Percentiles rank a stretch among this genome's conserved stretches.
phyloP scores from a whole-genome alignment of 1,140 invertebrate genomes.

The Drosophila persimilis region DNA sequence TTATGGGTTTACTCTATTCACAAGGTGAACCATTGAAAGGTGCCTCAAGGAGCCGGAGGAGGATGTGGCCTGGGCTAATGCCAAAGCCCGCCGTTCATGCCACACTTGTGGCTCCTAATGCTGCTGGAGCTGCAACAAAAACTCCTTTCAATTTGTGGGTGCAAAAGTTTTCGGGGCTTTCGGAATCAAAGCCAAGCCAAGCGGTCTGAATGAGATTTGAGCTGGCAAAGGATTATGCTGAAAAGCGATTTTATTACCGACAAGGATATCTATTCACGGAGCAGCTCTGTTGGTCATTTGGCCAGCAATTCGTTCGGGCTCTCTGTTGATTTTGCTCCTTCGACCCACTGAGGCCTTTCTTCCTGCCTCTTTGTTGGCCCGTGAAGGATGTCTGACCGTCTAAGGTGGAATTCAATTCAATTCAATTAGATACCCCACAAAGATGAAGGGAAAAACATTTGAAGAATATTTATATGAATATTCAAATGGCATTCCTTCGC shows the following conservation, averaged over 20 bases:
- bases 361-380: not conserved
- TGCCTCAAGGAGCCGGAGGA: slow-evolving; percentile 43
- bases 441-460: no score
- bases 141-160: slow-evolving; percentile 40
- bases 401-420: not conserved
- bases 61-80: slow-evolving; percentile 28
- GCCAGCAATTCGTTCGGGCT: slow-evolving; percentile 5
- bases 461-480: no score
- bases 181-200: slow-evolving; percentile 34
- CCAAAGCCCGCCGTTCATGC: slow-evolving; percentile 2
- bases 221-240: slow-evolving; percentile 38
- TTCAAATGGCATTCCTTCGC: not conserved
- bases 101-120: not conserved
- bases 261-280: slow-evolving; percentile 36
- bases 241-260: slow-evolving; percentile 47
- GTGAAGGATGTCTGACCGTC: slow-evolving; percentile 1
- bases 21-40: slow-evolving; percentile 63
- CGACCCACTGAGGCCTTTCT: no score
- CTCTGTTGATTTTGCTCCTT: not conserved
- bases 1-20: slow-evolving; percentile 36
- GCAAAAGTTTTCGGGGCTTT: slow-evolving; percentile 56
- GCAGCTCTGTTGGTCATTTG: slow-evolving; percentile 38
- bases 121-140: slow-evolving; percentile 18
- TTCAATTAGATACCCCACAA: no score
- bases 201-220: slow-evolving; percentile 62